Base-by-base conservation (phyloP, 2,797 vertebrate species). In the Enteromius afrohamiltoni region DNA sequence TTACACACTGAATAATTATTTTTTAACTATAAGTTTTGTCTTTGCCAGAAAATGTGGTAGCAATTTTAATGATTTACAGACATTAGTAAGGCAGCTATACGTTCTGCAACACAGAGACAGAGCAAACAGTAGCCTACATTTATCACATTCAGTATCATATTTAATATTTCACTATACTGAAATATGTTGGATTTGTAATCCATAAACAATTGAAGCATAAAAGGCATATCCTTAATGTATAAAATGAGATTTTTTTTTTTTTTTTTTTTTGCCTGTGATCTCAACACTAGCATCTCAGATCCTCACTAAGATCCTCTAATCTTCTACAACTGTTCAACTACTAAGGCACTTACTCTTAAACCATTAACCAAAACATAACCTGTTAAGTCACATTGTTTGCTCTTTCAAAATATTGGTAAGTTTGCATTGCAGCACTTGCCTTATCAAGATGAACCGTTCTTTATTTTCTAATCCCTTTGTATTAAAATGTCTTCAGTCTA, bases 41-140 rank as follows among this genome's bases (percentile, higher is more conserved):
- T 42, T 60, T 42, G 23, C 23, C 42, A 47, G 42, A 65, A 8
- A 31, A 21, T 21, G 76, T 64, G 40, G 4, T 34, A 51, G 11
- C 19, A n/a, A n/a, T 47, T 78, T 34, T 16, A 79, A 34, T 79
- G 29, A 65, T 79, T 79, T 51, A 79, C 77, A 67, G 10, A 5
- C 53, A 11, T 26, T 4, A 17, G 51, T 40, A 14, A 23, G 8
- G 7, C 34, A 58, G 34, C 17, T 37, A 62, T 64, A 64, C 14
- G 8, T 64, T 17, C 26, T 29, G 26, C 60, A 64, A 31, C 58
- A 60, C 11, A 9, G 16, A 10, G 69, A 73, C 9, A 2, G 14
- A 49, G 23, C 16, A 31, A 73, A 71, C 17, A 17, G 0, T 0
- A 14, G 11, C 45, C 45, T 47, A 51, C 10, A 71, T 71, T 49